Conservation (phyloP, 2,797 vertebrate species). For the Phoeniculus purpureus region DNA sequence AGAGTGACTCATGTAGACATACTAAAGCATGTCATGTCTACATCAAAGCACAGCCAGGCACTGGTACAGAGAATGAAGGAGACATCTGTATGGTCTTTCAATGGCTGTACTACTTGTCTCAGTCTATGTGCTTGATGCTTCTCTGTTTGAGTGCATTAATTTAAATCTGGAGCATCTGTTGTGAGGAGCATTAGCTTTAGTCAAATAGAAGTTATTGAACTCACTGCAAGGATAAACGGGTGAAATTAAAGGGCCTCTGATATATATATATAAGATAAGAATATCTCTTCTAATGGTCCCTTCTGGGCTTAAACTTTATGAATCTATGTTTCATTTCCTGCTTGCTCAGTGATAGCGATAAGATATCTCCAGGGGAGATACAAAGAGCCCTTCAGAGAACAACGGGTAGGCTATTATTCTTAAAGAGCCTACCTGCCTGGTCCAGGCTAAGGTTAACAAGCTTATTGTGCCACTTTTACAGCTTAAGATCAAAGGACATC, state of each 20-base stretch:
- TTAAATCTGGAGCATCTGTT: slow-evolving; percentile 25
- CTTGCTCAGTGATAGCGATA: slow-evolving; percentile 55
- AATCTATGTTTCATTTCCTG: slow-evolving; percentile 73
- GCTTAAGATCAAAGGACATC: slow-evolving; percentile 36
- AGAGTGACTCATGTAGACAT: neutral
- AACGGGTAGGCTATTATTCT: slow-evolving; percentile 48
- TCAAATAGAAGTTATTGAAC: slow-evolving; percentile 57
- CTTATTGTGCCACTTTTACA: slow-evolving; percentile 32
- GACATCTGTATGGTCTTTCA: neutral
- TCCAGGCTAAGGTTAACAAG: slow-evolving; percentile 67
- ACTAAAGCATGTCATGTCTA: neutral
- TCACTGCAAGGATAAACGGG: slow-evolving; percentile 48
- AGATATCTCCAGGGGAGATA: slow-evolving; percentile 56
- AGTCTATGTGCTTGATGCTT: neutral
- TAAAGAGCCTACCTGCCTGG: slow-evolving; percentile 47
- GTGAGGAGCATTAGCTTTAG: slow-evolving; percentile 23
- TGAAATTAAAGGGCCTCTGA: slow-evolving; percentile 63
- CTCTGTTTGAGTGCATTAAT: neutral
- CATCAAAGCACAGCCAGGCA: neutral
- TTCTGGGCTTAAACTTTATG: slow-evolving; percentile 70
- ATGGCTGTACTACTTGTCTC: neutral
- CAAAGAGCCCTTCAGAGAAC: slow-evolving; percentile 59
- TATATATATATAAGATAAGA: slow-evolving; percentile 44
- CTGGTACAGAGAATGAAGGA: neutral
- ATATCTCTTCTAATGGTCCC: slow-evolving; percentile 45